Conservation (phyloP, 2,888 invertebrate genomes). For the Galeopsomyia nigrocyanea region DNA sequence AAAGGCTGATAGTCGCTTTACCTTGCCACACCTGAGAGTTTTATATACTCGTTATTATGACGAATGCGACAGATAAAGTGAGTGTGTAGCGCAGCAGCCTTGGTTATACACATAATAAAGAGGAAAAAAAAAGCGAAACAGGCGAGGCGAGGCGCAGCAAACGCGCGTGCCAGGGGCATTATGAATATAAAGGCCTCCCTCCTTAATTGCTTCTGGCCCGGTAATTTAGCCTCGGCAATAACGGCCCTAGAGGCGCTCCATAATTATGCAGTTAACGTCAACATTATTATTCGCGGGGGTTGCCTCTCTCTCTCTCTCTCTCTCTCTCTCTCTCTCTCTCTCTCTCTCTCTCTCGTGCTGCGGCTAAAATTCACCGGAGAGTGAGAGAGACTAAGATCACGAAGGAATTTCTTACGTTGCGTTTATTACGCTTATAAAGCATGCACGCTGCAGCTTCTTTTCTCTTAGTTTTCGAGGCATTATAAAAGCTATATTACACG, state of each 20-base stretch:
- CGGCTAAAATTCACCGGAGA: conserved; percentile 4
- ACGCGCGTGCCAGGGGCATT: conserved; percentile 51
- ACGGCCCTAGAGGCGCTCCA: conserved; percentile 62
- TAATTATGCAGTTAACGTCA: conserved; percentile 66
- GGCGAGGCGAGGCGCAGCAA: conserved; percentile 3
- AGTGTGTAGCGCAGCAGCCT: background rate
- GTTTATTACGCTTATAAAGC: conserved; percentile 18
- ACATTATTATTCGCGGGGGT: conserved; percentile 62
- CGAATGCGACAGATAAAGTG: background rate
- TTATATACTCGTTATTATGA: background rate
- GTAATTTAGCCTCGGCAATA: conserved; percentile 62
- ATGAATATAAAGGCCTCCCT: conserved; percentile 60
- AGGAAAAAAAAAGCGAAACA: background rate
- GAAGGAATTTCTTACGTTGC: conserved; percentile 41
- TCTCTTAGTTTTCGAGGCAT: no score
- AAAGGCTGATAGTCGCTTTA: no score
- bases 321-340: background rate
- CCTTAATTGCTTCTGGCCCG: conserved; percentile 61
- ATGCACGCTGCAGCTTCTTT: background rate
- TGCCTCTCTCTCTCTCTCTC: no score
- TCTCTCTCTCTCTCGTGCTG: conserved; percentile 1
- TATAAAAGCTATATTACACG: no score
- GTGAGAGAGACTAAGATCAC: conserved; percentile 37
- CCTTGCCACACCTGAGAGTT: background rate
- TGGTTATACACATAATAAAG: background rate